Base-by-base conservation (phyloP, 2,797 vertebrate species). In the Danio choprae region DNA sequence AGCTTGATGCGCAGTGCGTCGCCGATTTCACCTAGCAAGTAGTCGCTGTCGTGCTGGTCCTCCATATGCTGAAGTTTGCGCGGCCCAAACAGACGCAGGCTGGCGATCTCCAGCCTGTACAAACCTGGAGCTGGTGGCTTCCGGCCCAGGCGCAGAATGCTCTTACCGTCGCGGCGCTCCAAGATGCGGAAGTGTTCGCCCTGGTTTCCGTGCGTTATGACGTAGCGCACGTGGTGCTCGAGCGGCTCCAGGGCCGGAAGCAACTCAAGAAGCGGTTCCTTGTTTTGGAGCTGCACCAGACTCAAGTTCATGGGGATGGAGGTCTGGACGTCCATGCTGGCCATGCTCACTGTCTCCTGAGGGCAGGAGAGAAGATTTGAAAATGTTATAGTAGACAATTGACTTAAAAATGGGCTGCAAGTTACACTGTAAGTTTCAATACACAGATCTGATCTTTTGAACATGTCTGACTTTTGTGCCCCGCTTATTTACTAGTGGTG, bases 1-100 rank as follows among this genome's bases (percentile, higher is more conserved):
- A 99, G 93, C 91, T 94, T 97, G 91, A 98, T 95, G 89, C 93
- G 90, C 88, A 98, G 95, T 18, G 95, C 94, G 55, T 91, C 93
- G 85, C 95, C 96, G 72, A 95, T 89, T 77, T 96, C 95, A 56
- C 94, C 95, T 56, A 90, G 92, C 88, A 95, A 93, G 93, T 96
- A 95, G 90, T 96, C 90, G 90, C 84, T 92, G 90, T 96, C 95
- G 81, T 96, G 95, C 89, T 93, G 89, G 53, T 91, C 89, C 91
- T 94, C 92, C 67, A 94, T 90, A 89, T 95, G 92, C 84, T 94
- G 94, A 67, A 95, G 92, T 87, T 91, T 91, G 59, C 92, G 88
- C 18, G 93, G 92, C 81, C 93, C 92, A 9, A 95, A 94, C 75
- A 95, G 89, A 0, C 92, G 94, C 87, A 96, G 71, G 79, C 96